phyloP scores from a whole-genome alignment of 1,140 invertebrate species.

The Nomia melanderi region DNA sequence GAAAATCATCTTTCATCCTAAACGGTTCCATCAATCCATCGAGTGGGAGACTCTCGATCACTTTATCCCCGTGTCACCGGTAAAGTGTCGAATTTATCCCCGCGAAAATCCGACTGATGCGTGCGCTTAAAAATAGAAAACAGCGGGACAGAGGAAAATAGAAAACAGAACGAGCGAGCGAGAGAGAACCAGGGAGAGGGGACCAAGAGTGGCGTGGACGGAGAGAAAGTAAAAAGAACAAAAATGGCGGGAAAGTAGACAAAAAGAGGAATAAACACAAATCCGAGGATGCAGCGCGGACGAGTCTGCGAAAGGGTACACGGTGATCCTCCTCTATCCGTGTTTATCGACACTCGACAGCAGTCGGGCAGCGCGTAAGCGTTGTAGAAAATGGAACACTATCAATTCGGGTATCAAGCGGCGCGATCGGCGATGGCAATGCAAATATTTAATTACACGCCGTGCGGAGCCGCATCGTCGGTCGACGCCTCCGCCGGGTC shows the following conservation, averaged over 20 bases:
- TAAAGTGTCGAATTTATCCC: neutral
- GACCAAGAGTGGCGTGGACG: neutral
- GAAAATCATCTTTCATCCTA: conserved; percentile 1
- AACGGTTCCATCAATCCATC: neutral
- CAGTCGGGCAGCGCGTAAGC: conserved; percentile 20
- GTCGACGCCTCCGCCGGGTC: conserved; percentile 15
- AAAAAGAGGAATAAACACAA: conserved; percentile 8
- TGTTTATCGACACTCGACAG: conserved; percentile 46
- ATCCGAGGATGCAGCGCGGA: neutral
- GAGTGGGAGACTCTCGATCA: neutral
- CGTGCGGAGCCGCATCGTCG: conserved; percentile 28
- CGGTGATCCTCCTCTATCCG: conserved; percentile 30
- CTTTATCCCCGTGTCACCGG: neutral
- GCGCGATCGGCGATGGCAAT: conserved; percentile 50
- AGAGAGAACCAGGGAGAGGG: neutral
- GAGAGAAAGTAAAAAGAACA: too few species aligned
- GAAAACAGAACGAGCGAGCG: neutral
- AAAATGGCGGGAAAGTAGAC: neutral
- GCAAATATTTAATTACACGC: conserved; percentile 69
- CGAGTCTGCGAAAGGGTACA: conserved; percentile 25
- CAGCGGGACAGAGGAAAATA: neutral
- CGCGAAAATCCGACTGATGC: neutral
- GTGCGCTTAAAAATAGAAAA: neutral
- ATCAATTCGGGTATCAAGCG: conserved; percentile 65
- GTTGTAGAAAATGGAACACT: conserved; percentile 53